Evolutionary conservation across 2,888 invertebrate species (phyloP).

Genomic region (Leptogaster cylindrica): DNA sequence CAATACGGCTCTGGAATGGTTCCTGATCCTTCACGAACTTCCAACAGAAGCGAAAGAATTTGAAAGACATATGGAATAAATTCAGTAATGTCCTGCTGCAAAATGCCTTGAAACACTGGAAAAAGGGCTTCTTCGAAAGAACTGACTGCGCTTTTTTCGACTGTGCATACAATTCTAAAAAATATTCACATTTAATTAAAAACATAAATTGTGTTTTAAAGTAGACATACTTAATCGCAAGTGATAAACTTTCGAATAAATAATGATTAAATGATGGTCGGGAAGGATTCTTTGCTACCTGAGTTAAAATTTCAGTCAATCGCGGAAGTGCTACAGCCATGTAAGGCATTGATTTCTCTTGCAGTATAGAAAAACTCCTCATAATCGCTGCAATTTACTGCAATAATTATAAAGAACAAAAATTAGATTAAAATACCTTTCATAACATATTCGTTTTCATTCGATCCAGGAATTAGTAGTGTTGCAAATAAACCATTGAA

Average conservation of each 20-base stretch:
- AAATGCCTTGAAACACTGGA: slow-evolving; percentile 92
- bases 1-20: slow-evolving; percentile 83
- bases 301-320: slow-evolving; percentile 80
- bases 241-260: slow-evolving; percentile 92
- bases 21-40: slow-evolving; percentile 67
- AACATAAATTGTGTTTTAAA: neutral
- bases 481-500: slow-evolving; percentile 78
- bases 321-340: slow-evolving; percentile 82
- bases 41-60: slow-evolving; percentile 89
- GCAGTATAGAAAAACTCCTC: slow-evolving; percentile 81
- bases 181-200: slow-evolving; percentile 2
- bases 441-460: slow-evolving; percentile 98
- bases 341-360: slow-evolving; percentile 80
- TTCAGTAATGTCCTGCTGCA: slow-evolving; percentile 90
- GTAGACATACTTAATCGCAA: slow-evolving; percentile 78
- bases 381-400: slow-evolving; percentile 77
- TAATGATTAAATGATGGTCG: slow-evolving; percentile 99
- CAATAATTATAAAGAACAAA: slow-evolving; percentile 51
- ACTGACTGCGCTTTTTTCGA: slow-evolving; percentile 77
- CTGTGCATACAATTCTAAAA: slow-evolving; percentile 80
- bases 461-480: slow-evolving; percentile 74
- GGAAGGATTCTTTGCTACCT: slow-evolving; percentile 91
- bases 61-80: slow-evolving; percentile 99
- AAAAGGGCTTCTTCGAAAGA: slow-evolving; percentile 93
- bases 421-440: slow-evolving; percentile 64